Conservation (phyloP, 2,113 vertebrate genomes). For the Aspidoscelis tigris region DNA sequence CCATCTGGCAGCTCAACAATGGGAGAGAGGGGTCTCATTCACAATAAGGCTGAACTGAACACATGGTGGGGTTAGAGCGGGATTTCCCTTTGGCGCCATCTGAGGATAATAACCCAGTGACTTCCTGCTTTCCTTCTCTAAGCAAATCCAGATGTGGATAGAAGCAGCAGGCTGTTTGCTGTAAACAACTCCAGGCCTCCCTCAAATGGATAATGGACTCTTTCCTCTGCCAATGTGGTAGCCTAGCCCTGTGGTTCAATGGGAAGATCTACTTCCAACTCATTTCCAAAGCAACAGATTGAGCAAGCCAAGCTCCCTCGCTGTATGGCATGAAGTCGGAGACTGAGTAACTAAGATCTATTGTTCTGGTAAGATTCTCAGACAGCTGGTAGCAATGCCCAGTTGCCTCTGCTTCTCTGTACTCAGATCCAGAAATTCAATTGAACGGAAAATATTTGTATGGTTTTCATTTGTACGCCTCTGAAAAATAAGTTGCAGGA, state of each 20-base stretch:
- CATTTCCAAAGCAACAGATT: background rate
- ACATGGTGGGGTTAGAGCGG: background rate
- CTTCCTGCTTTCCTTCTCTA: conserved; percentile 38
- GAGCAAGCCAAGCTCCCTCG: background rate
- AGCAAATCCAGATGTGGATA: conserved; percentile 39
- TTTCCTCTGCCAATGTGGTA: conserved; percentile 13
- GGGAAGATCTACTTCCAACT: background rate
- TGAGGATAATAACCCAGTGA: conserved; percentile 30
- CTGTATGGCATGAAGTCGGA: background rate
- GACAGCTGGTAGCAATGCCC: background rate
- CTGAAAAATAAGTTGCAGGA: background rate
- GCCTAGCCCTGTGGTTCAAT: background rate
- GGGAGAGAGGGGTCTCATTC: background rate
- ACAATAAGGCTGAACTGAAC: background rate
- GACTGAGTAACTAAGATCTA: background rate
- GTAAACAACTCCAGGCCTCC: conserved; percentile 30
- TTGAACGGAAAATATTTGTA: background rate
- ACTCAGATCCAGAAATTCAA: background rate
- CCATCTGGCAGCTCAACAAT: background rate
- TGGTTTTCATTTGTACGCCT: conserved; percentile 3
- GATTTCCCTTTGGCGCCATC: conserved; percentile 35
- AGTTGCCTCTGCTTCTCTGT: background rate
- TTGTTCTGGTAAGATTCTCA: background rate
- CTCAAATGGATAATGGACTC: background rate
- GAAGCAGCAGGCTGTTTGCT: conserved; percentile 19